Evolutionary conservation across 2,888 invertebrate species (phyloP), one percentile per base, ranked within the genome.

Genomic region (Coremacera marginata): DNA sequence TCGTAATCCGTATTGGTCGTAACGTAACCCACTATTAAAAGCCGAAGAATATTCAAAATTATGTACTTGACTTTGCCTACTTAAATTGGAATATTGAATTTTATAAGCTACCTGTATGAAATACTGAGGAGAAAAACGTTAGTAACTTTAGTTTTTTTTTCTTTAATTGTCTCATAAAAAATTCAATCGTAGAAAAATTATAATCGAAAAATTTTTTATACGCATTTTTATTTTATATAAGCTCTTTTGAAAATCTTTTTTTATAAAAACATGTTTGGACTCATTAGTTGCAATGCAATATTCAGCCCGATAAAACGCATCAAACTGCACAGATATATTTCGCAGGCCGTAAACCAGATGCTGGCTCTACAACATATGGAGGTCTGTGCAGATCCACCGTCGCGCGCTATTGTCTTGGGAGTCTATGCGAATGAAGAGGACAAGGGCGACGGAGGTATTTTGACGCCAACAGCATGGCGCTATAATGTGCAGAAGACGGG

Each of bases 341-440:
- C 87, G n/a, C 88, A 86, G 76, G 86, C 86, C 16, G 81, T 88
- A 51, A 86, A 84, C 76, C 86, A 86, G 80, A 85, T 88, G 83
- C 65, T 88, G 65, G 84, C 85, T 77, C 78, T 88, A 31, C 86
- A 87, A 49, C 84, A 86, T 67, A 87, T 86, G 65, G 88, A 89
- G 74, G 85, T 87, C 16, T 89, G 89, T 76, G 86, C 86, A 0
- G 89, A 89, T 77, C 86, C 86, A 34, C 86, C 86, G 0, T 87
- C 86, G 0, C 83, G 87, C 81, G 93, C 92, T 0, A 89, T 94
- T 5, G 91, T 94, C 22, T 84, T 94, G 19, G 94, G 94, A n/a
- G 90, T 93, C 27, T 93, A 93, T 86, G 91, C 90, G 65, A 92
- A 93, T 82, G 92, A 93, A 73, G 90, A 92, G 70, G 88, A 91